A percentile compares a stretch with the other conserved stretches of the same genome.
Conservation (phyloP, 2,888 invertebrate genomes). For the Oeneis ivallda region DNA sequence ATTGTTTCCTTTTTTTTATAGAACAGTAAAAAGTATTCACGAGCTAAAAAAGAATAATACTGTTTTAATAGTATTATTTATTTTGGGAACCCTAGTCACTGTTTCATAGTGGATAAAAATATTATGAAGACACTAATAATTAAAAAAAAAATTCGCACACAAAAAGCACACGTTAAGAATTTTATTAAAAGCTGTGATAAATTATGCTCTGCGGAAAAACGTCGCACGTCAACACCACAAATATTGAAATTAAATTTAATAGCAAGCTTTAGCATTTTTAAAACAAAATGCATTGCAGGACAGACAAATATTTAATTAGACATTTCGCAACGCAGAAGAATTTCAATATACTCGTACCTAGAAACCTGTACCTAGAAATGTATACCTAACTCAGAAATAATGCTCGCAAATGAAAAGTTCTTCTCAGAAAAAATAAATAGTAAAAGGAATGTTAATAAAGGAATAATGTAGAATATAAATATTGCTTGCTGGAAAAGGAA, state of each 20-base stretch:
- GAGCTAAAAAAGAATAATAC: no score
- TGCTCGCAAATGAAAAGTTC: neutral
- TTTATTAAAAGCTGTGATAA: neutral
- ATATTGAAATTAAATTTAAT: conserved; percentile 5
- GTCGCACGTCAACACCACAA: neutral
- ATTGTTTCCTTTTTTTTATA: no score
- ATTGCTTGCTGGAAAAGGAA: no score
- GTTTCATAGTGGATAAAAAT: no score
- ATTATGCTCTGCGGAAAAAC: conserved; percentile 7
- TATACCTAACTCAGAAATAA: no score
- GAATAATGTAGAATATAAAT: no score
- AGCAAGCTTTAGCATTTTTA: neutral
- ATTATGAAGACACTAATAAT: neutral
- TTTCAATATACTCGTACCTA: neutral
- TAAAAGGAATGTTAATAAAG: no score
- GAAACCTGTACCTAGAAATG: no score
- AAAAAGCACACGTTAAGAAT: conserved; percentile 7
- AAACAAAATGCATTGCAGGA: conserved; percentile 14
- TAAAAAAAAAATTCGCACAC: conserved; percentile 9
- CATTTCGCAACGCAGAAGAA: conserved; percentile 26
- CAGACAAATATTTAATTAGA: conserved; percentile 13
- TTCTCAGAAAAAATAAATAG: neutral
- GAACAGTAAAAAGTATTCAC: no score
- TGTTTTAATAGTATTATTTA: no score
- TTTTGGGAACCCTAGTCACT: no score